A percentile compares a stretch with the other conserved stretches of the same genome.
Evolutionary conservation across 2,888 invertebrate genomes (phyloP).

Genomic region (Carterocephalus palaemon): DNA sequence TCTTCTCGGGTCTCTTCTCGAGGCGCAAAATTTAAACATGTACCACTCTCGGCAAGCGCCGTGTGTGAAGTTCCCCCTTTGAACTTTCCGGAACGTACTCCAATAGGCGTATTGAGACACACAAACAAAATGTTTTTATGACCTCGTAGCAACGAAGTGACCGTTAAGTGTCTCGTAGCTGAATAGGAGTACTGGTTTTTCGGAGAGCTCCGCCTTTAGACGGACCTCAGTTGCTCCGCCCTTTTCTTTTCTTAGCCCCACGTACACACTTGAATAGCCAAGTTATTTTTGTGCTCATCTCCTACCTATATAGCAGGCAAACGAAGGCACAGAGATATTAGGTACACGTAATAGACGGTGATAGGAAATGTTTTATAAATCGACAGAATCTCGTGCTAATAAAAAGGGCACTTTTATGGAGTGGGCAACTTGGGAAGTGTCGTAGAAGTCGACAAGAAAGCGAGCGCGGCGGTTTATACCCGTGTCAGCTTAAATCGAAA

Average conservation of each 20-base stretch:
- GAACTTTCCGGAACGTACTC: constrained; percentile 43
- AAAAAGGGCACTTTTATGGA: constrained; percentile 21
- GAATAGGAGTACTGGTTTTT: constrained; percentile 67
- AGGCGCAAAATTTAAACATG: constrained; percentile 61
- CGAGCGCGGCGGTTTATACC: constrained; percentile 41
- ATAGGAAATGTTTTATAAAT: constrained; percentile 27
- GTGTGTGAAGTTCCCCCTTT: constrained; percentile 47
- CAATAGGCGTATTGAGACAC: constrained; percentile 41
- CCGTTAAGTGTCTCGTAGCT: constrained; percentile 64
- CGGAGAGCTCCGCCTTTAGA: constrained; percentile 66
- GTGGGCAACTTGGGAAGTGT: constrained; percentile 45
- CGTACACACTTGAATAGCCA: constrained; percentile 56
- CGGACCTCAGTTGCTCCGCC: constrained; percentile 70
- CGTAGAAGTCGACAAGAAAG: constrained; percentile 50
- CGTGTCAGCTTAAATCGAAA: constrained; percentile 62
- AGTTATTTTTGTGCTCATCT: constrained; percentile 56
- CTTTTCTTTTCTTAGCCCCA: constrained; percentile 59
- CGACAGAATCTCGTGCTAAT: constrained; percentile 12
- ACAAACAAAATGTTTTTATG: constrained; percentile 54
- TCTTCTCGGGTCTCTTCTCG: constrained; percentile 57
- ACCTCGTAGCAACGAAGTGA: constrained; percentile 62
- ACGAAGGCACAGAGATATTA: constrained; percentile 16
- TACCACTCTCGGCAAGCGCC: constrained; percentile 49
- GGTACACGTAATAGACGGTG: constrained; percentile 2
- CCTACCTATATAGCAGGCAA: constrained; percentile 23